Percentiles rank a stretch among this genome's conserved stretches.
Evolutionary conservation across 2,113 vertebrate genomes (phyloP).

Genomic region (Cromileptes altivelis): DNA sequence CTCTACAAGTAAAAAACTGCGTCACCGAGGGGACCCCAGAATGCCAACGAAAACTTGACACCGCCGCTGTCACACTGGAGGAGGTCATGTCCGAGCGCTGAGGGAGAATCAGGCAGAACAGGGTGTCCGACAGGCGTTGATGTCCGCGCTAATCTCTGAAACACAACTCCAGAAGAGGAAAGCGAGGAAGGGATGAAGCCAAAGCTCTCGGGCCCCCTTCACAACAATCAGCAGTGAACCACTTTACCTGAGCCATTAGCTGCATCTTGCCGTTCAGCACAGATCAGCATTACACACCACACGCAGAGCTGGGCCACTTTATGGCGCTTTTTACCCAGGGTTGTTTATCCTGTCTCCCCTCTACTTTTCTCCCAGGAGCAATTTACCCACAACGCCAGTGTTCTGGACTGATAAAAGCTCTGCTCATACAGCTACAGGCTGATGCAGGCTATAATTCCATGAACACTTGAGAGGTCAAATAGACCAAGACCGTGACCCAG

Average conservation of each 20-base stretch:
- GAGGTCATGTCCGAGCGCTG: slow-evolving; percentile 34
- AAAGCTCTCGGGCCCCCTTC: slow-evolving; percentile 44
- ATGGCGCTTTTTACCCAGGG: slow-evolving; percentile 68
- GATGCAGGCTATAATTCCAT: slow-evolving; percentile 28
- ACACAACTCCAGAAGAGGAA: slow-evolving; percentile 47
- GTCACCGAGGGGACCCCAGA: slow-evolving; percentile 41
- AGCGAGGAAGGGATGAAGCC: slow-evolving; percentile 35
- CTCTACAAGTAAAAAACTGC: slow-evolving; percentile 37
- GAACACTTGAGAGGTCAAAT: slow-evolving; percentile 10
- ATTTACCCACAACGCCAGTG: slow-evolving; percentile 37
- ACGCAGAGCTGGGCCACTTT: slow-evolving; percentile 65
- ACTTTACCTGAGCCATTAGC: slow-evolving; percentile 83
- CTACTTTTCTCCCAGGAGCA: slow-evolving; percentile 44
- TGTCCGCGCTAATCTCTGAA: slow-evolving; percentile 43
- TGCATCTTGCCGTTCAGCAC: slow-evolving; percentile 67
- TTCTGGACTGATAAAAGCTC: slow-evolving; percentile 44
- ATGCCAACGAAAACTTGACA: slow-evolving; percentile 50
- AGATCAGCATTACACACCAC: slow-evolving; percentile 80
- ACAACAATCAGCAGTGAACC: slow-evolving; percentile 79
- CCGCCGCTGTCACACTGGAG: slow-evolving; percentile 15
- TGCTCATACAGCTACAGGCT: slow-evolving; percentile 7
- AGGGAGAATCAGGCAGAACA: slow-evolving; percentile 35
- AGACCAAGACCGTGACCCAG: neutral
- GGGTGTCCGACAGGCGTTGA: slow-evolving; percentile 29
- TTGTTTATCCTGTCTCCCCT: slow-evolving; percentile 63